phyloP scores from a whole-genome alignment of 37 sponge, comb jelly and placozoan genomes.

The Axinella damicornis region DNA sequence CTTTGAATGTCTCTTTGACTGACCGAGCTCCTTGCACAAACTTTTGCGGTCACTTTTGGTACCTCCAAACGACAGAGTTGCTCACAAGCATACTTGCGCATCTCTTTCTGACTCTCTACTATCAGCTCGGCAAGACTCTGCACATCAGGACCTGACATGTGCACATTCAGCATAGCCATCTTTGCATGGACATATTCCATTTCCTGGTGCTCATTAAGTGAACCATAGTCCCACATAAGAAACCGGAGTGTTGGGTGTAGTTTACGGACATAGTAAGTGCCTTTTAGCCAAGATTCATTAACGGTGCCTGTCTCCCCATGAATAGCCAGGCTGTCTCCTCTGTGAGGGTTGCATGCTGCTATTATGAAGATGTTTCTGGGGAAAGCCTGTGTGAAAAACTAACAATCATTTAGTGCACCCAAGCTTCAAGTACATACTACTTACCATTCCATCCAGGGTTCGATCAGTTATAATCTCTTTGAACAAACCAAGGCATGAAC shows the following conservation, averaged over 20 bases:
- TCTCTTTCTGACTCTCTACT: conserved; percentile 50
- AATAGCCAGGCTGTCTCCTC: conserved; percentile 60
- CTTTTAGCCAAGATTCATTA: conserved; percentile 49
- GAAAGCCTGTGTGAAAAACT: conserved; percentile 9
- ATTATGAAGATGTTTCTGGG: conserved; percentile 75
- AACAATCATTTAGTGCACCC: neutral
- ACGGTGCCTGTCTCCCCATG: neutral
- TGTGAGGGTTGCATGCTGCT: conserved; percentile 87
- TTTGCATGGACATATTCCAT: conserved; percentile 60
- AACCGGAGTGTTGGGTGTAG: conserved; percentile 74
- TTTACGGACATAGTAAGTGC: conserved; percentile 70
- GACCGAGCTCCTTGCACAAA: conserved; percentile 70
- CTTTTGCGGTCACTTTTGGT: conserved; percentile 6
- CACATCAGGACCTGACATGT: neutral
- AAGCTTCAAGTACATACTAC: neutral
- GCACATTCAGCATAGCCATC: conserved; percentile 40
- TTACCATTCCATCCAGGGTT: neutral
- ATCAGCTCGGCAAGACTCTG: conserved; percentile 55
- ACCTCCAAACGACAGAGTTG: conserved; percentile 24
- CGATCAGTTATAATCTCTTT: conserved; percentile 76
- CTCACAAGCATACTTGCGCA: conserved; percentile 65
- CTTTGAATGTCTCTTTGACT: conserved; percentile 86
- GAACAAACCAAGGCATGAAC: conserved; percentile 78
- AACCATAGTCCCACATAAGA: conserved; percentile 82
- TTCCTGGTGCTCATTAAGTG: conserved; percentile 72